Percentiles rank a stretch among this genome's conserved stretches.
Evolutionary conservation across 2,888 invertebrate genomes (phyloP).

Genomic region (Agriopis leucophaearia): DNA sequence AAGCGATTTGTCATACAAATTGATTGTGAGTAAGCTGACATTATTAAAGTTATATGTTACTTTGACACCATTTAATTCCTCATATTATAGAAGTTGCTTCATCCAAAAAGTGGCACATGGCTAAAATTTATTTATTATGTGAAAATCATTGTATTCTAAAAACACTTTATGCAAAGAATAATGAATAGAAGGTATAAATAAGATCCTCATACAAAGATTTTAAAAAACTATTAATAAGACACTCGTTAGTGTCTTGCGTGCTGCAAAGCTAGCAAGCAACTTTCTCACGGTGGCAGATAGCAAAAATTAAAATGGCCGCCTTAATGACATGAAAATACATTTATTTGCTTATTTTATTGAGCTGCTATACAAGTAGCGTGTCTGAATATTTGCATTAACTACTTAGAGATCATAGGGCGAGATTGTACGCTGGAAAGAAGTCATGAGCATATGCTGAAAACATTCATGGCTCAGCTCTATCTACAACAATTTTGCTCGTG

Average conservation of each 20-base stretch:
- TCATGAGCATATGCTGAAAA: slow-evolving; percentile 2
- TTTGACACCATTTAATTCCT: background rate
- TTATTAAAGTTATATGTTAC: background rate
- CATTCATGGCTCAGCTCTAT: background rate
- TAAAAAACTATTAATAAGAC: slow-evolving; percentile 15
- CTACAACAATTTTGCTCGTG: too few relatives aligned
- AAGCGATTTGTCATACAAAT: slow-evolving; percentile 45
- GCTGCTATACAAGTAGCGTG: slow-evolving; percentile 12
- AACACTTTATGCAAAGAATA: slow-evolving; percentile 3
- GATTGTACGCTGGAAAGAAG: slow-evolving; percentile 12
- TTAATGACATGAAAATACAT: slow-evolving; percentile 29
- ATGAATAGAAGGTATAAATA: slow-evolving; percentile 14
- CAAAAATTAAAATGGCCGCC: slow-evolving; percentile 33
- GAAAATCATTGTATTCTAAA: background rate
- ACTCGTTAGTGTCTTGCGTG: slow-evolving; percentile 20
- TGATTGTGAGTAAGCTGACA: slow-evolving; percentile 30
- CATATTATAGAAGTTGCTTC: background rate
- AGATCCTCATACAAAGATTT: slow-evolving; percentile 10
- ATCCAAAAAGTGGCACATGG: background rate
- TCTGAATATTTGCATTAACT: slow-evolving; percentile 21
- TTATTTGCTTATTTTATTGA: slow-evolving; percentile 26
- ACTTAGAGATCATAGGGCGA: background rate
- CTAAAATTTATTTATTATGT: background rate
- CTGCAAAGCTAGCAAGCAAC: slow-evolving; percentile 15
- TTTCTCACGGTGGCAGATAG: slow-evolving; percentile 39